Evolutionary conservation across 2,797 vertebrate species (phyloP), one percentile per base, ranked within the genome.

Genomic region (Premnoplex brunnescens): DNA sequence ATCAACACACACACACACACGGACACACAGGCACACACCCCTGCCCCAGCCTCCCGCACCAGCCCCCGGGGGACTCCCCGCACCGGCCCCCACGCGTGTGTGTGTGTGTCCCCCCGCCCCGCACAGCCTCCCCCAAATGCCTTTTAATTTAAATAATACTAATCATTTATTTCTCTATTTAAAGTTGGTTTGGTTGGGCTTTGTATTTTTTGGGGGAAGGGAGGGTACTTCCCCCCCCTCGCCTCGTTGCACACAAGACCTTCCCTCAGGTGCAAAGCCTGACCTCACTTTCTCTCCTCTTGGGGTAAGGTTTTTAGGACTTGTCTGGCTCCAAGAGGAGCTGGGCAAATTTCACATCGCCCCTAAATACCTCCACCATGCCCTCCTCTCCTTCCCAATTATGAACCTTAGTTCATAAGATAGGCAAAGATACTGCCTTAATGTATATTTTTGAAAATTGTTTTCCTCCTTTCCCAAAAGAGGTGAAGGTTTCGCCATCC

Each of bases 241-340:
- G 10, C 18, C 54, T 13, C 10, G 11, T 4, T 6, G 26, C 28
- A 3, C 78, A 5, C 1, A 10, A 54, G 43, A 16, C 21, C 28
- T 59, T 78, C 36, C 54, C 71, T 89, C 75, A 93, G 94, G 90
- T 91, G 82, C 63, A 9, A 67, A 54, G 32, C 58, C 82, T 59
- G 80, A 49, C 15, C 76, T 89, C 81, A 86, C 91, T 78, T 66
- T 64, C 89, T 23, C 67, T 71, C 76, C 66, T 72, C 43, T 32
- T 41, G 13, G 44, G 21, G 62, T 15, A 58, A 27, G 3, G 3
- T 18, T 75, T 90, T 72, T 51, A 48, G 75, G 62, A 16, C 5
- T 62, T 48, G 46, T 10, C 32, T 0, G 37, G 34, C 26, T 63
- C 43, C 14, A 9, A 44, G 27, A 44, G 9, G 48, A 63, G 63